A percentile compares a stretch with the other conserved stretches of the same genome.
Evolutionary conservation across 2,113 vertebrate species (phyloP).

Genomic region (Coptodon bakossiorum): DNA sequence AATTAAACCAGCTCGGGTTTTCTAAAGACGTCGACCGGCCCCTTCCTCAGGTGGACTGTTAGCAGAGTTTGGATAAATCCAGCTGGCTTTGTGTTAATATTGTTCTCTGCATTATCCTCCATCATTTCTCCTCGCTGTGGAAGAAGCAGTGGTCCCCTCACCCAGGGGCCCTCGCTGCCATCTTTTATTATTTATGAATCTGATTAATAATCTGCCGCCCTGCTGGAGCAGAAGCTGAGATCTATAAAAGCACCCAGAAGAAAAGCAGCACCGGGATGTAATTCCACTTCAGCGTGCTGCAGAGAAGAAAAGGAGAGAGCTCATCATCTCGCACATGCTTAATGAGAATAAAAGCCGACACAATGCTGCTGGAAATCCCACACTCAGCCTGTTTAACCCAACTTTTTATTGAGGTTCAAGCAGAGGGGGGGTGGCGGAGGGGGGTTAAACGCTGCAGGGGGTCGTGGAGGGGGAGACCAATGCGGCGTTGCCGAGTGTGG

Average conservation of each 20-base stretch:
- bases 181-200: constrained; percentile 71
- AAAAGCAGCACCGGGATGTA: constrained; percentile 7
- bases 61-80: constrained; percentile 37
- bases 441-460: background rate
- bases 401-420: constrained; percentile 36
- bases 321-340: constrained; percentile 29
- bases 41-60: constrained; percentile 10
- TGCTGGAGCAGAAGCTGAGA: constrained; percentile 37
- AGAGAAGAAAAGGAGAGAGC: constrained; percentile 20
- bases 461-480: background rate
- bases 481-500: background rate
- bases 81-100: constrained; percentile 47
- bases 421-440: background rate
- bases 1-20: constrained; percentile 9
- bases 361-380: constrained; percentile 7
- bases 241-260: constrained; percentile 48
- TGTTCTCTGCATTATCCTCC: constrained; percentile 39
- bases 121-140: constrained; percentile 9
- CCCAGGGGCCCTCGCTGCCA: constrained; percentile 30
- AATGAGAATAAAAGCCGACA: constrained; percentile 44
- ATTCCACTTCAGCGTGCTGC: constrained; percentile 35
- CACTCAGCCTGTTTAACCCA: constrained; percentile 20
- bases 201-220: constrained; percentile 61
- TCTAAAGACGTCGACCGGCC: background rate
- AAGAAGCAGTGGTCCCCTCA: constrained; percentile 21